These are phyloP conservation scores for Drosophila carrolli DNA, from an alignment of 1,140 invertebrate genomes.

Conservation along the genomic window DNA sequence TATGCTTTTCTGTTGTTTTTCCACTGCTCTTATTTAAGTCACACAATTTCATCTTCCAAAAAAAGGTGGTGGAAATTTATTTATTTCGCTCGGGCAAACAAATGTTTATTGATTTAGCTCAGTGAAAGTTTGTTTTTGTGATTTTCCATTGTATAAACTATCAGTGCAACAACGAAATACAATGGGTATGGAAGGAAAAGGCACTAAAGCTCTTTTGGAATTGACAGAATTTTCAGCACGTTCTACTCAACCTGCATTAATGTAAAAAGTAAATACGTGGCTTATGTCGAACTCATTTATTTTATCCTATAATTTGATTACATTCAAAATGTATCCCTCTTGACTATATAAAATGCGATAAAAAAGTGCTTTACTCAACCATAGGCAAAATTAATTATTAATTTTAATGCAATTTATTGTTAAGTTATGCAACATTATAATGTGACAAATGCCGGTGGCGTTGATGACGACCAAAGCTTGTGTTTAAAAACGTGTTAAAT, in stretches of 20 bases:
- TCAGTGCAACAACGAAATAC: background rate
- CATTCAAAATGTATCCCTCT: background rate
- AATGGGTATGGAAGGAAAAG: background rate
- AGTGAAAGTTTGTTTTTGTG: constrained; percentile 25
- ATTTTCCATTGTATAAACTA: constrained; percentile 29
- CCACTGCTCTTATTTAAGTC: constrained; percentile 23
- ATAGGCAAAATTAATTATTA: constrained; percentile 37
- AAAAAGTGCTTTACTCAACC: constrained; percentile 7
- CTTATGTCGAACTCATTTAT: constrained; percentile 18
- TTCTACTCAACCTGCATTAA: too few relatives aligned
- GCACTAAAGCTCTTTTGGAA: background rate
- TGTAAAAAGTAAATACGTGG: too few relatives aligned
- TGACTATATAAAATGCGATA: constrained; percentile 1
- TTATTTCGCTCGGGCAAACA: constrained; percentile 29
- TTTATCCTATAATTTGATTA: constrained; percentile 19
- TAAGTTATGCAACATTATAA: constrained; percentile 20
- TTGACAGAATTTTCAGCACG: too few relatives aligned
- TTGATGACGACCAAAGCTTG: background rate
- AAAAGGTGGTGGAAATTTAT: constrained; percentile 5
- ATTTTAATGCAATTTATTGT: constrained; percentile 38
- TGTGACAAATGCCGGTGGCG: constrained; percentile 3
- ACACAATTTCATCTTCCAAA: background rate
- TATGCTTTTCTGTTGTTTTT: constrained; percentile 35
- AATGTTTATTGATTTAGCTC: constrained; percentile 44
- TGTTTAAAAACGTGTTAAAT: constrained; percentile 20